Percentiles rank a stretch among this genome's conserved stretches.
phyloP scores from a whole-genome alignment of 2,113 vertebrate genomes.

The Tragulus kanchil region DNA sequence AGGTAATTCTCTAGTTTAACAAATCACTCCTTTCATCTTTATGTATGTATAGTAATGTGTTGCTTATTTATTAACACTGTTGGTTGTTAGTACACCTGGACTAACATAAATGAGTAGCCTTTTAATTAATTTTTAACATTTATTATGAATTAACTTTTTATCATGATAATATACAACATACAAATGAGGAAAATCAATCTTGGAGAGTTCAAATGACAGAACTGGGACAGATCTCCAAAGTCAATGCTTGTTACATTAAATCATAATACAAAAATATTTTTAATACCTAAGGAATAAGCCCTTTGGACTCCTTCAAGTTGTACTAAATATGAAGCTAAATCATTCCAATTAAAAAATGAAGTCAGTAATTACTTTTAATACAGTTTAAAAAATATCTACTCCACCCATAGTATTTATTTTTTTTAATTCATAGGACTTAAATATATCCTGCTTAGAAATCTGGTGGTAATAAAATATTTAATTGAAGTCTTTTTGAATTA shows the following conservation, averaged over 20 bases:
- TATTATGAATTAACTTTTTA: background rate
- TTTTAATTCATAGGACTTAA: background rate
- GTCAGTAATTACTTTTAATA: slow-evolving; percentile 10
- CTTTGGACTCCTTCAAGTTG: background rate
- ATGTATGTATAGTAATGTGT: background rate
- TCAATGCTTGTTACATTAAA: slow-evolving; percentile 1
- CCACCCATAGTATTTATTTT: background rate
- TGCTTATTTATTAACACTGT: slow-evolving; percentile 45
- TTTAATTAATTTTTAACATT: slow-evolving; percentile 55
- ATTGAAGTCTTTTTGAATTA: slow-evolving; percentile 38
- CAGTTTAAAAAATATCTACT: background rate
- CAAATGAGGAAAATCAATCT: slow-evolving; percentile 28
- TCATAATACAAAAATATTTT: background rate
- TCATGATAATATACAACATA: background rate
- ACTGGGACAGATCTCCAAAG: background rate
- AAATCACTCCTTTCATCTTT: slow-evolving; percentile 33
- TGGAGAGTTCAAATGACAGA: background rate
- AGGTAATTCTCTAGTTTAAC: slow-evolving; percentile 6
- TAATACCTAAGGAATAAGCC: background rate
- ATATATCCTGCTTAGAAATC: slow-evolving; percentile 25
- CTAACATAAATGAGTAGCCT: background rate
- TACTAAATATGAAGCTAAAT: background rate
- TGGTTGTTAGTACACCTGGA: background rate
- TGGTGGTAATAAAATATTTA: slow-evolving; percentile 51
- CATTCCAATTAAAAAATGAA: slow-evolving; percentile 49